Evolutionary conservation across 2,797 vertebrate genomes (phyloP).

Genomic region (Alfaro cultratus): DNA sequence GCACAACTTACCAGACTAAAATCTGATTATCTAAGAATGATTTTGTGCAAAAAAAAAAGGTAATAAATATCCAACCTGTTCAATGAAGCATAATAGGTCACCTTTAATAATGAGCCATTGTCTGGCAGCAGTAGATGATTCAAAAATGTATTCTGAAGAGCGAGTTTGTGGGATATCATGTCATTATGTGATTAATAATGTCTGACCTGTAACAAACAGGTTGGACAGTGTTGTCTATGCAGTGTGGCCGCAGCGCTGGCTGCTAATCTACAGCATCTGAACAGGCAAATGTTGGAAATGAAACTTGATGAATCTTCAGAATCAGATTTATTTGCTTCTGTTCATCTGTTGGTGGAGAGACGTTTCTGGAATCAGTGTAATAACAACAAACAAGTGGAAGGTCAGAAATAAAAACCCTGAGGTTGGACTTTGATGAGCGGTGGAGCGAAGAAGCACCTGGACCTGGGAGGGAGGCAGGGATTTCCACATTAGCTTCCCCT

Average conservation of each 20-base stretch:
- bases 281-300: background rate
- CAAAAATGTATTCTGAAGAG: no score
- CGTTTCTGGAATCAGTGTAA: background rate
- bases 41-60: background rate
- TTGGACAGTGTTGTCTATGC: no score
- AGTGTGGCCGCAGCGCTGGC: no score
- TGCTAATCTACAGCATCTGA: background rate
- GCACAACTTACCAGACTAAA: background rate
- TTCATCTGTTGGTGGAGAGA: background rate
- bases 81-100: no score
- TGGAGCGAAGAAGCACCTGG: conserved; percentile 48
- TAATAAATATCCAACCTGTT: no score
- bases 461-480: conserved; percentile 25
- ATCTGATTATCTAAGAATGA: background rate
- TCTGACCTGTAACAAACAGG: no score
- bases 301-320: background rate
- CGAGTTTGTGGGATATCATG: no score
- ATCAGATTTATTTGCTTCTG: background rate
- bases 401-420: conserved; percentile 3
- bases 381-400: conserved; percentile 4
- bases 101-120: no score
- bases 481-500: conserved; percentile 39
- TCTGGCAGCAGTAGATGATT: no score
- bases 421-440: conserved; percentile 17
- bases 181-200: no score